Percentiles rank a stretch among this genome's conserved stretches.
Evolutionary conservation across 2,797 vertebrate genomes (phyloP).

Genomic region (Calcarius lapponicus): DNA sequence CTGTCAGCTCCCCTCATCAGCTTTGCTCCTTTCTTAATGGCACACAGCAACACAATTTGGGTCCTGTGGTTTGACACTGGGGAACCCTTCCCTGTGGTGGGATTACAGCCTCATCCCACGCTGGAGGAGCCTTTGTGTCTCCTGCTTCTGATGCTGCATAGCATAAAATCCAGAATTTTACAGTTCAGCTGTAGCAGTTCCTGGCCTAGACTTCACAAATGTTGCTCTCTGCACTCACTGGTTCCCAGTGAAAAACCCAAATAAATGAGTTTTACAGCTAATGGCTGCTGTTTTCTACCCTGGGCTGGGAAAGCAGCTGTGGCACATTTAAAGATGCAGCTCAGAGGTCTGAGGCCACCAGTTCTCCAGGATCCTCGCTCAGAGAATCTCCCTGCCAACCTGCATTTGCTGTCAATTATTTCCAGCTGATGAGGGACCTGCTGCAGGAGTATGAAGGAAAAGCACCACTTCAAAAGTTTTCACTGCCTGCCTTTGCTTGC

Average conservation of each 20-base stretch:
- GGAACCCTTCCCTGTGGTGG: not conserved
- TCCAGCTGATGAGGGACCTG: not conserved
- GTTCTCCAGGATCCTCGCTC: not conserved
- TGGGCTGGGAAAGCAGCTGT: not conserved
- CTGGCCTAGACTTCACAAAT: not conserved
- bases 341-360: not conserved
- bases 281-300: not conserved
- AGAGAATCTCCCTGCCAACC: not conserved
- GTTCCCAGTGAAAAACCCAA: not conserved
- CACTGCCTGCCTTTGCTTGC: not conserved
- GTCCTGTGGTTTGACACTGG: not conserved
- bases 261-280: not conserved
- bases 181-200: not conserved
- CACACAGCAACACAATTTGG: not conserved
- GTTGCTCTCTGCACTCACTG: not conserved
- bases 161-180: not conserved
- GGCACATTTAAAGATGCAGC: not conserved
- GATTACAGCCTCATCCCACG: not conserved
- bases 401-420: not conserved
- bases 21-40: constrained; percentile 37
- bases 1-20: constrained; percentile 38
- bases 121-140: constrained; percentile 3
- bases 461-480: not conserved
- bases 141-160: not conserved
- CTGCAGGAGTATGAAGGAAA: not conserved